A percentile compares a stretch with the other conserved stretches of the same genome.
These are phyloP conservation scores for Eufriesea mexicana DNA, from an alignment of 1,140 invertebrate genomes.

Conservation along the genomic window DNA sequence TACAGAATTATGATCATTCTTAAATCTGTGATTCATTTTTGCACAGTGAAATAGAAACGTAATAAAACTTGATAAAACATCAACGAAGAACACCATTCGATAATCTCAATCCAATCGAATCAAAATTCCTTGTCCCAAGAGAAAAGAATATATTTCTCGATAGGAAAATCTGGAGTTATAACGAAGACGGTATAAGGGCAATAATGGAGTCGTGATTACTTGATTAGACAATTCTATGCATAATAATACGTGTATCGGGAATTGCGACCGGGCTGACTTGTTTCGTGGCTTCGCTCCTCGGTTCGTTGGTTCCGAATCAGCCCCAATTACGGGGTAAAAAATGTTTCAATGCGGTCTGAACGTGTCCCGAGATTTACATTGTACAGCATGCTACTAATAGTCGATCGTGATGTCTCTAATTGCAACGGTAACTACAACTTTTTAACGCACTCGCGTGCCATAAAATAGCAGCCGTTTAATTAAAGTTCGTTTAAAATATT, in stretches of 20 bases:
- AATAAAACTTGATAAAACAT: too few species aligned
- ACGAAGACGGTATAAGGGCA: background rate
- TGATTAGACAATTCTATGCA: background rate
- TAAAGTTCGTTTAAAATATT: background rate
- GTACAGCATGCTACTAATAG: slow-evolving; percentile 1
- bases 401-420: slow-evolving; percentile 14
- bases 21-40: too few species aligned
- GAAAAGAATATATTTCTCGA: too few species aligned
- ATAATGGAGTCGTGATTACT: slow-evolving; percentile 14
- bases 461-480: background rate
- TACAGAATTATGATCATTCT: too few species aligned
- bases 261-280: slow-evolving; percentile 38
- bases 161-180: too few species aligned
- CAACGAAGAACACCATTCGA: too few species aligned
- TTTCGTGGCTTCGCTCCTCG: background rate
- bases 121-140: too few species aligned
- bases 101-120: too few species aligned
- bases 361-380: slow-evolving; percentile 9
- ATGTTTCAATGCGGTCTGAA: background rate
- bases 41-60: too few species aligned
- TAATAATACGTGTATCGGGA: slow-evolving; percentile 43
- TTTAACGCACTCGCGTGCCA: background rate
- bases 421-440: slow-evolving; percentile 2
- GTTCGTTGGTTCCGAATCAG: slow-evolving; percentile 33
- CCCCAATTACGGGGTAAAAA: slow-evolving; percentile 38